Evolutionary conservation across 2,797 vertebrate genomes (phyloP).

Genomic region (Lerista edwardsae): DNA sequence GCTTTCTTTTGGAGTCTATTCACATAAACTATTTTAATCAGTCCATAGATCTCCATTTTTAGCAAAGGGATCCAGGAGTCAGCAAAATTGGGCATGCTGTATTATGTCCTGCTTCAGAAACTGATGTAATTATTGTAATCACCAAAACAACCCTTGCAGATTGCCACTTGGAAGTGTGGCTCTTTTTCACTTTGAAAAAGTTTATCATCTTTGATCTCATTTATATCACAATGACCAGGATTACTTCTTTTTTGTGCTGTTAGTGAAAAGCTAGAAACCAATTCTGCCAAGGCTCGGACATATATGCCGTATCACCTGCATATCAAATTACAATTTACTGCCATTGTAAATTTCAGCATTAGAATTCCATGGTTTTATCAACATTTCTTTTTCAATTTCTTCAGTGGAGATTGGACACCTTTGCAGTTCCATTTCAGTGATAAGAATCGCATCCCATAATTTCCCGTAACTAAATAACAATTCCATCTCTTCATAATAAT

Average conservation of each 20-base stretch:
- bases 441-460: neutral
- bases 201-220: neutral
- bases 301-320: neutral
- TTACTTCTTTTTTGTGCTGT: neutral
- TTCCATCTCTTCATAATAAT: neutral
- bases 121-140: neutral
- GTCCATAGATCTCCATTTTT: neutral
- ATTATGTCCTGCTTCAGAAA: neutral
- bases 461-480: constrained; percentile 1
- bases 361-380: neutral
- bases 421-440: neutral
- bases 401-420: too few relatives aligned
- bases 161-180: neutral
- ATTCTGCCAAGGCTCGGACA: neutral
- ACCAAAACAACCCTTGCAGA: neutral
- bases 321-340: neutral
- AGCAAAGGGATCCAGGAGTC: neutral
- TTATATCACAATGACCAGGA: neutral
- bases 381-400: neutral
- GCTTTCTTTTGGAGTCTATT: neutral
- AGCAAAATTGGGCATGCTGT: neutral
- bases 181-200: neutral
- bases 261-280: too few relatives aligned
- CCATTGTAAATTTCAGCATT: neutral
- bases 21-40: neutral